These are phyloP conservation scores for Arvicanthis niloticus DNA, from an alignment of 2,113 vertebrate genomes.

Conservation along the genomic window DNA sequence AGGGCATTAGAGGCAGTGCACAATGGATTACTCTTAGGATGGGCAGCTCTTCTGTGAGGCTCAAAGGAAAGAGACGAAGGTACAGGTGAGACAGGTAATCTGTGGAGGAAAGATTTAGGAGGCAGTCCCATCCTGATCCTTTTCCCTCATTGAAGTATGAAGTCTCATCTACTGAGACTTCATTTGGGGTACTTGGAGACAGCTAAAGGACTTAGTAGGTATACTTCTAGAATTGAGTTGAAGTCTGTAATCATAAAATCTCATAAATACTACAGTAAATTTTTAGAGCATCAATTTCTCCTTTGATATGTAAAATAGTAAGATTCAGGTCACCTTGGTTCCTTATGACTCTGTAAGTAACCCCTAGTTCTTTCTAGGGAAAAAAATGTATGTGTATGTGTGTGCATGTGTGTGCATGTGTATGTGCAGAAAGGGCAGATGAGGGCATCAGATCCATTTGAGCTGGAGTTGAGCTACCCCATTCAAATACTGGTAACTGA, in stretches of 20 bases:
- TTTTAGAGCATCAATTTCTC: not conserved
- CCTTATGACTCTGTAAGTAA: not conserved
- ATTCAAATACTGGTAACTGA: not conserved
- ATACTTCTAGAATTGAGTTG: not conserved
- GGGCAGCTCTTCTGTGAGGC: not conserved
- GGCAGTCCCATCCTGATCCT: not conserved
- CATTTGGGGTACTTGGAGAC: not conserved
- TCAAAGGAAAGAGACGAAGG: not conserved
- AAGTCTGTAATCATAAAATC: slow-evolving; percentile 39
- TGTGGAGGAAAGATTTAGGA: not conserved
- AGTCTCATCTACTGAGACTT: not conserved
- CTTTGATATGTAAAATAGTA: not conserved
- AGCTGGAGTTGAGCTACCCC: not conserved
- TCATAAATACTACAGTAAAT: not conserved
- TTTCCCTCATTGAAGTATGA: not conserved
- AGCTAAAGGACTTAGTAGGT: not conserved
- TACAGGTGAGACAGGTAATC: not conserved
- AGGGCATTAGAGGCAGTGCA: not conserved
- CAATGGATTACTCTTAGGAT: too few species aligned
- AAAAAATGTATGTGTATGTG: not conserved
- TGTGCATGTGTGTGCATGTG: not conserved
- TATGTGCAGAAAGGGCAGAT: not conserved
- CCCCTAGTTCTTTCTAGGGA: not conserved
- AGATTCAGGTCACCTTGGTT: not conserved
- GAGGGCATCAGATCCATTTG: not conserved